Evolutionary conservation across 2,113 vertebrate species (phyloP), one percentile per base, ranked within the genome.

Genomic region (Amblyopsis rosae): DNA sequence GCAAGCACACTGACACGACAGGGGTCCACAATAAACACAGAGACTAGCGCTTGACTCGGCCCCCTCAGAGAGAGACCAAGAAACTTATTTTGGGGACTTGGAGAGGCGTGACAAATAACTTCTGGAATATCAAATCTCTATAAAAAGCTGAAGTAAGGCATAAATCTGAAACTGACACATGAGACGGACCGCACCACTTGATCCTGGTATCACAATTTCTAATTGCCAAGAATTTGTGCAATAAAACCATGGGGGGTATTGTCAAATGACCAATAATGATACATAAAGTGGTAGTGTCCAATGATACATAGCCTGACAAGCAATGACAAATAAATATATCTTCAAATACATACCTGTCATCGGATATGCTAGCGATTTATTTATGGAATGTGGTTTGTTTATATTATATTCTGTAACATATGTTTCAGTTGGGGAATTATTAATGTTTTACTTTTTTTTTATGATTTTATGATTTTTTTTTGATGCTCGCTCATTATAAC

Each of bases 21-120:
- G 83, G 69, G 83, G 88, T 88, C 87, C 86, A 88, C 83, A 89
- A 87, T 87, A 81, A 90, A 82, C 88, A 87, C 83, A 81, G 85
- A 89, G 72, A 81, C 80, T 49, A 64, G 69, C 82, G 73, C 82
- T 87, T 76, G 82, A 85, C 90, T 78, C 78, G 3, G 8, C 49
- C 56, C 76, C 81, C 81, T 72, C 88, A 82, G 78, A 82, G 86
- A 80, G 84, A 90, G 85, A 87, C 85, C 73, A 75, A 78, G 85
- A 73, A 78, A 91, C 84, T 82, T 92, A 92, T 93, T 93, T 93
- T 91, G 70, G 91, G 86, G 83, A 26, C 83, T 85, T 90, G 87
- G 88, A 86, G 83, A 90, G 91, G 90, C 81, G 90, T 91, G 91
- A 92, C 87, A 89, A 92, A 93, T 92, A 90, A 88, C 90, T 92